These are phyloP conservation scores for Melanerpes aurifrons DNA, from an alignment of 2,113 vertebrate genomes.

Conservation along the genomic window DNA sequence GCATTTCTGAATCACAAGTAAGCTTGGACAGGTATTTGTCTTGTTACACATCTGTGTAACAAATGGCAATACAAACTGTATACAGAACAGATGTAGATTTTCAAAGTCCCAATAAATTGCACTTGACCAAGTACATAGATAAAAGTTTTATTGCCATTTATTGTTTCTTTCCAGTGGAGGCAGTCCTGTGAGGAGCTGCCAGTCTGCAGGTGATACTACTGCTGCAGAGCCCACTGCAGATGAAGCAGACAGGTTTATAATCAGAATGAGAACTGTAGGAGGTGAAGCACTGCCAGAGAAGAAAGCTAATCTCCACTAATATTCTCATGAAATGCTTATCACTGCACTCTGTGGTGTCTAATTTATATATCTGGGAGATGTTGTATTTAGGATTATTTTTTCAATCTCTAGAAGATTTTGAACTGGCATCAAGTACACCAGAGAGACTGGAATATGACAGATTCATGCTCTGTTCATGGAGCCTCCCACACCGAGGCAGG, in stretches of 20 bases:
- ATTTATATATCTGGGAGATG: neutral
- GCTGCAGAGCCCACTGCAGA: neutral
- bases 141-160: constrained; percentile 61
- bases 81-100: constrained; percentile 73
- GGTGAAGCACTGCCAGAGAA: neutral
- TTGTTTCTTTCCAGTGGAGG: constrained; percentile 27
- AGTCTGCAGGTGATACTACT: constrained; percentile 10
- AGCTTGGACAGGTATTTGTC: constrained; percentile 80
- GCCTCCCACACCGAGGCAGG: constrained; percentile 2
- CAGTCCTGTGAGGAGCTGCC: neutral
- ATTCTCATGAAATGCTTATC: neutral
- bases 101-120: constrained; percentile 68
- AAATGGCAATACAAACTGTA: constrained; percentile 78
- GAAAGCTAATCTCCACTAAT: neutral
- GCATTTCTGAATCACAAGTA: constrained; percentile 77
- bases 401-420: neutral
- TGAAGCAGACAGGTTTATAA: neutral
- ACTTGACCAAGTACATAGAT: constrained; percentile 69
- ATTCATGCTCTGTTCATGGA: constrained; percentile 6
- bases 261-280: neutral
- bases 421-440: neutral
- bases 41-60: constrained; percentile 80
- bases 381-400: neutral
- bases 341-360: neutral
- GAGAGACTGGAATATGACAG: constrained; percentile 21